Evolutionary conservation across 2,888 invertebrate species (phyloP).

Genomic region (Drosophila lutescens): DNA sequence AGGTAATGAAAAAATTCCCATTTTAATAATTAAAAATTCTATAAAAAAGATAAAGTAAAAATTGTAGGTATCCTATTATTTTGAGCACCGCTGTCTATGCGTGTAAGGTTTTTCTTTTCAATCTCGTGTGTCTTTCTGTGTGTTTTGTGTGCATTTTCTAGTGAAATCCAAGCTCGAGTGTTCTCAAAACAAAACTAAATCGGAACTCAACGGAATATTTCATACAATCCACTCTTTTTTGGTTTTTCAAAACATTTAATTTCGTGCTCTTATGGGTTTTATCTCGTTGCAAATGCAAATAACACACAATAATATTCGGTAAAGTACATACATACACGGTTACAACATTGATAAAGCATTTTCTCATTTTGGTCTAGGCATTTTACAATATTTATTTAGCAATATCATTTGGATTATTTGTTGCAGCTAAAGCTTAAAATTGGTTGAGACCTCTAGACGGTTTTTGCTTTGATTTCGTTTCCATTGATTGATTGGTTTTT

Average conservation of each 20-base stretch:
- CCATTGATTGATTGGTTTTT: constrained; percentile 7
- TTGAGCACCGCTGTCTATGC: constrained; percentile 7
- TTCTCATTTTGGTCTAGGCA: constrained; percentile 27
- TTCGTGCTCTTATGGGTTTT: constrained; percentile 42
- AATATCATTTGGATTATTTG: constrained; percentile 14
- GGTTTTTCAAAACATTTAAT: constrained; percentile 53
- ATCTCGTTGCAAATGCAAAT: constrained; percentile 31
- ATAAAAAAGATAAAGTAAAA: too few relatives aligned
- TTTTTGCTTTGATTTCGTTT: constrained; percentile 13
- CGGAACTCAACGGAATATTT: constrained; percentile 42
- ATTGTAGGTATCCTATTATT: too few relatives aligned
- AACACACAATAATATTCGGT: constrained; percentile 29
- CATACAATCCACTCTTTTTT: constrained; percentile 14
- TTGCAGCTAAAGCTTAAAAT: constrained; percentile 11
- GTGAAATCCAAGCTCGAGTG: constrained; percentile 33
- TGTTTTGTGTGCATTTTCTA: constrained; percentile 28
- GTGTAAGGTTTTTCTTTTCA: constrained; percentile 23
- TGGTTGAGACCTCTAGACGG: constrained; percentile 14
- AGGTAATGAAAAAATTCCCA: neutral
- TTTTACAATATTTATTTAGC: constrained; percentile 33
- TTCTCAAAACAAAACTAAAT: constrained; percentile 43
- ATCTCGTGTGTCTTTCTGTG: constrained; percentile 10
- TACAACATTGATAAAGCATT: constrained; percentile 68
- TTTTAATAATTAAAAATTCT: too few relatives aligned
- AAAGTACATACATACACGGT: constrained; percentile 49